A percentile compares a stretch with the other conserved stretches of the same genome.
phyloP scores from a whole-genome alignment of 2,797 vertebrate species.

The Carduelis carduelis region DNA sequence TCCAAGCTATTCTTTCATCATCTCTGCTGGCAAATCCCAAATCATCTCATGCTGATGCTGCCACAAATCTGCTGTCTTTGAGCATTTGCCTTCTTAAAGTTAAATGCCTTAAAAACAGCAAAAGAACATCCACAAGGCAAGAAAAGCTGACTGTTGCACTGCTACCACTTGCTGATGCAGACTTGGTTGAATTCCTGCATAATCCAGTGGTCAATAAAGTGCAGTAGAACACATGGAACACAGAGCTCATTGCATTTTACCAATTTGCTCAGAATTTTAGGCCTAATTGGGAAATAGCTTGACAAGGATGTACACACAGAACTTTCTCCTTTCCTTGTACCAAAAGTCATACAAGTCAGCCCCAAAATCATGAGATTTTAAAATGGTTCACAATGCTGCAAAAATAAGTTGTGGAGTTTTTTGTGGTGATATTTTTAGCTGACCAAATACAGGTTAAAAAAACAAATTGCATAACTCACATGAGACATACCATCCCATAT shows the following conservation, averaged over 20 bases:
- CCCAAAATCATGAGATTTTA: neutral
- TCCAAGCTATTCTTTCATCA: neutral
- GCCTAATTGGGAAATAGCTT: neutral
- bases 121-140: neutral
- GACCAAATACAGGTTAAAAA: neutral
- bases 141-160: neutral
- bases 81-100: neutral
- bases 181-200: neutral
- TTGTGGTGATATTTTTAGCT: neutral
- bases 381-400: neutral
- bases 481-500: accelerated
- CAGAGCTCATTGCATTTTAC: neutral
- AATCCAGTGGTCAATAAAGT: neutral
- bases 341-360: neutral
- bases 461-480: neutral
- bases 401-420: neutral
- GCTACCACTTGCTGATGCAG: neutral
- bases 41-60: neutral
- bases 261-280: neutral
- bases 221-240: neutral
- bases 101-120: neutral
- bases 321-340: neutral
- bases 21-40: neutral
- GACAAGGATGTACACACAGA: neutral
- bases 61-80: neutral